Conservation (phyloP, 1,140 invertebrate species). For the Drosophila kurseongensis region DNA sequence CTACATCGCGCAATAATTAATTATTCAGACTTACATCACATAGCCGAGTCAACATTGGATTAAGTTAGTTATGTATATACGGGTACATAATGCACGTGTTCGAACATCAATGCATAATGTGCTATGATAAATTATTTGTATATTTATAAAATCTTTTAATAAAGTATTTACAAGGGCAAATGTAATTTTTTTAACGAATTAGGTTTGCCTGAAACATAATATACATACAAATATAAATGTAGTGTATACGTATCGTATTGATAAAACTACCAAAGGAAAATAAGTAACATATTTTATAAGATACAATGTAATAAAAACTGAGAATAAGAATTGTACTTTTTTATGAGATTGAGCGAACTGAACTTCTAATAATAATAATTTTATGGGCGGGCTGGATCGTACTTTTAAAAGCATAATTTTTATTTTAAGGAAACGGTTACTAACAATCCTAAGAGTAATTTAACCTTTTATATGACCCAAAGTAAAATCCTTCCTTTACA, state of each 20-base stretch:
- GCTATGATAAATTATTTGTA: constrained; percentile 73
- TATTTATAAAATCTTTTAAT: constrained; percentile 72
- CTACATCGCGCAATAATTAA: constrained; percentile 95
- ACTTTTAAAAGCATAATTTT: not conserved
- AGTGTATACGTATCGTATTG: constrained; percentile 78
- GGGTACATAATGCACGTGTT: constrained; percentile 42
- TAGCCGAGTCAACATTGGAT: constrained; percentile 85
- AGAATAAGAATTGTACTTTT: constrained; percentile 65
- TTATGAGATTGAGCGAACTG: constrained; percentile 5
- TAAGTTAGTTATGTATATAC: constrained; percentile 60
- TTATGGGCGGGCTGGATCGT: not conserved
- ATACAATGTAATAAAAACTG: constrained; percentile 70
- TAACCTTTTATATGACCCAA: too few relatives aligned
- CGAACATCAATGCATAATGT: constrained; percentile 45
- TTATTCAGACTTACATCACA: constrained; percentile 93
- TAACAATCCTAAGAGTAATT: too few relatives aligned
- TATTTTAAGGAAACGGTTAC: not conserved
- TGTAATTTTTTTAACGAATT: constrained; percentile 70
- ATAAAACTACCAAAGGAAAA: constrained; percentile 75
- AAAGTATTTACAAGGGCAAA: constrained; percentile 65
- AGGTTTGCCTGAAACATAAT: constrained; percentile 66
- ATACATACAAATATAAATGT: constrained; percentile 70
- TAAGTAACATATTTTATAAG: constrained; percentile 79
- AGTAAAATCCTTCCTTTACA: too few relatives aligned
- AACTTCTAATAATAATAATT: not conserved